Evolutionary conservation across 2,888 invertebrate genomes (phyloP).

Genomic region (Eristalis arbustorum): DNA sequence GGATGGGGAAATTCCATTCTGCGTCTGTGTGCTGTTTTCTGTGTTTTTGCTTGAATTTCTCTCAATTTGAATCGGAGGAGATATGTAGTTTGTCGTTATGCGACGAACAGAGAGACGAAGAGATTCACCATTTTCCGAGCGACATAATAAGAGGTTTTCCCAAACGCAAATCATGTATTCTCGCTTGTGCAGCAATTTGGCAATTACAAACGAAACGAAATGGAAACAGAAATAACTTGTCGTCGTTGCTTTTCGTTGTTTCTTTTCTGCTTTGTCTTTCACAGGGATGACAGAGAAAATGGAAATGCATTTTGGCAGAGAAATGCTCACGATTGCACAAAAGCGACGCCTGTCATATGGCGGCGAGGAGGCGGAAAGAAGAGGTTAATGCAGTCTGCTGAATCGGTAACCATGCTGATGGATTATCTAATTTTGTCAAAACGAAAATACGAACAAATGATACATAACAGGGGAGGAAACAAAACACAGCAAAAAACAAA

Average conservation of each 20-base stretch:
- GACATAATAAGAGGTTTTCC: conserved; percentile 52
- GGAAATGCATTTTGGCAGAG: conserved; percentile 45
- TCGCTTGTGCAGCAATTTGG: conserved; percentile 58
- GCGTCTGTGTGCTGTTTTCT: conserved; percentile 2
- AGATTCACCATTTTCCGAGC: conserved; percentile 8
- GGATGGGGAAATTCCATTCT: conserved; percentile 31
- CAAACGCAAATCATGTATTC: conserved; percentile 54
- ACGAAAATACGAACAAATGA: conserved; percentile 10
- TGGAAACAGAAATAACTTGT: conserved; percentile 61
- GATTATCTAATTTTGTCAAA: conserved; percentile 55
- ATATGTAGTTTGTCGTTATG: not conserved
- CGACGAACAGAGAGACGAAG: not conserved
- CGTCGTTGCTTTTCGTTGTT: conserved; percentile 1
- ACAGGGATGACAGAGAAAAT: conserved; percentile 1
- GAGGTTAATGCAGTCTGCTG: conserved; percentile 10
- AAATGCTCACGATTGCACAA: conserved; percentile 50
- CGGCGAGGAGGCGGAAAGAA: not conserved
- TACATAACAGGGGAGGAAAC: not conserved
- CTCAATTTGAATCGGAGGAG: conserved; percentile 6
- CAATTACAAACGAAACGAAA: conserved; percentile 50
- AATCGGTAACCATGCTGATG: conserved; percentile 45
- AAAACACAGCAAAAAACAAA: not conserved
- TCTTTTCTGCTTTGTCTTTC: not conserved
- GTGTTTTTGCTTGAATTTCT: conserved; percentile 18
- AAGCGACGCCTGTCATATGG: not conserved